Evolutionary conservation across 2,888 invertebrate genomes (phyloP).

Genomic region (Melanchra persicariae): DNA sequence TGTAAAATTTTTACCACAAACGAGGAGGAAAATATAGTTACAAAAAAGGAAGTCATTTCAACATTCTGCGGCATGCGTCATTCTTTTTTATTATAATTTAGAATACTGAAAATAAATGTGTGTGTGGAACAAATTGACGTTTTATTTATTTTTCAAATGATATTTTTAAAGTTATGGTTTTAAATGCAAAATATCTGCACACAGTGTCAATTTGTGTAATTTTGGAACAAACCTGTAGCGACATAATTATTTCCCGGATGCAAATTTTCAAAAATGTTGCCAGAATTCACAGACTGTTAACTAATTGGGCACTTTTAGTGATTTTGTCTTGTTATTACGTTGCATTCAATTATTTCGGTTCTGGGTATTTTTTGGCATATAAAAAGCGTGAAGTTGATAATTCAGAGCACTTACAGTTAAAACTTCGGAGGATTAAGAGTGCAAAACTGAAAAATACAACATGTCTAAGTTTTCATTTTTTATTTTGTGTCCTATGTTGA

Average conservation of each 20-base stretch:
- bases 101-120: too few relatives aligned
- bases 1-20: too few relatives aligned
- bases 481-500: slow-evolving; percentile 1
- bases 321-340: slow-evolving; percentile 21
- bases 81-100: too few relatives aligned
- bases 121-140: too few relatives aligned
- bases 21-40: too few relatives aligned
- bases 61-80: too few relatives aligned
- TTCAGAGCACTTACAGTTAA: slow-evolving; percentile 4
- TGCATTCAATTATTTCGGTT: slow-evolving; percentile 25
- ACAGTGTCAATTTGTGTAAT: too few relatives aligned
- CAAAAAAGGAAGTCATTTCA: too few relatives aligned
- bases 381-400: background rate
- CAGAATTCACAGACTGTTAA: background rate
- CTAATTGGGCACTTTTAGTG: slow-evolving; percentile 19
- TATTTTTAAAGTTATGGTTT: too few relatives aligned
- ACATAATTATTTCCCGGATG: background rate
- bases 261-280: background rate
- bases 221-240: background rate
- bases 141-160: too few relatives aligned
- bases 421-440: background rate
- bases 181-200: too few relatives aligned
- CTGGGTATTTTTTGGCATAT: slow-evolving; percentile 1
- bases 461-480: slow-evolving; percentile 23
- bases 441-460: slow-evolving; percentile 20